These are phyloP conservation scores for Aplocera efformata DNA, from an alignment of 2,888 invertebrate genomes.

Conservation along the genomic window DNA sequence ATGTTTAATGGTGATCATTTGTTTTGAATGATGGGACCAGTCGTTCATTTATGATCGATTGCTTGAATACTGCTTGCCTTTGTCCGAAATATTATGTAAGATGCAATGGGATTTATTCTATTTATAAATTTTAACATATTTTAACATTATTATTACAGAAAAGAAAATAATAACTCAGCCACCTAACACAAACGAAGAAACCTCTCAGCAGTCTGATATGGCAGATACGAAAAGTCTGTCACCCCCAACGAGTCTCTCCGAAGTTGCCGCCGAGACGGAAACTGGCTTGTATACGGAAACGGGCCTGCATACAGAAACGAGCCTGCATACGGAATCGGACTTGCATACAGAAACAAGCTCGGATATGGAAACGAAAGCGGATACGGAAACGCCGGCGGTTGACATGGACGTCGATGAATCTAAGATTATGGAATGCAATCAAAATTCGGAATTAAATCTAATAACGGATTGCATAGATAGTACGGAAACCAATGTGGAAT, in stretches of 20 bases:
- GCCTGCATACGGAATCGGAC: not conserved
- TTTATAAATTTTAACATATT: no score
- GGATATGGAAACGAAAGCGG: slow-evolving; percentile 25
- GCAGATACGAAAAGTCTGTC: slow-evolving; percentile 61
- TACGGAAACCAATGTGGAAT: slow-evolving; percentile 39
- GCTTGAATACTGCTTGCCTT: no score
- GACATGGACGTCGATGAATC: slow-evolving; percentile 13
- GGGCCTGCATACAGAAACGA: not conserved
- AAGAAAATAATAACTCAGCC: slow-evolving; percentile 46
- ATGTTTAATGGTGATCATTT: no score
- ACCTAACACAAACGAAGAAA: slow-evolving; percentile 58
- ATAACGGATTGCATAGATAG: no score
- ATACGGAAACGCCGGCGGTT: slow-evolving; percentile 33
- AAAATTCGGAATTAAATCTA: no score
- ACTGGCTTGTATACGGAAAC: slow-evolving; percentile 12
- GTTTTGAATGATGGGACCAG: no score
- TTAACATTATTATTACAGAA: slow-evolving; percentile 35
- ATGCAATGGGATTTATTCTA: no score
- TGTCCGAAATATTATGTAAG: no score
- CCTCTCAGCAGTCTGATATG: slow-evolving; percentile 64
- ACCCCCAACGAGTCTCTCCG: slow-evolving; percentile 59
- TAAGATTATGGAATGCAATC: no score
- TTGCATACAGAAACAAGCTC: slow-evolving; percentile 31
- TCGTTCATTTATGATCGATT: no score
- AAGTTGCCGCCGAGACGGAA: slow-evolving; percentile 52